phyloP scores from a whole-genome alignment of 2,888 invertebrate species.

The Volucella inflata region DNA sequence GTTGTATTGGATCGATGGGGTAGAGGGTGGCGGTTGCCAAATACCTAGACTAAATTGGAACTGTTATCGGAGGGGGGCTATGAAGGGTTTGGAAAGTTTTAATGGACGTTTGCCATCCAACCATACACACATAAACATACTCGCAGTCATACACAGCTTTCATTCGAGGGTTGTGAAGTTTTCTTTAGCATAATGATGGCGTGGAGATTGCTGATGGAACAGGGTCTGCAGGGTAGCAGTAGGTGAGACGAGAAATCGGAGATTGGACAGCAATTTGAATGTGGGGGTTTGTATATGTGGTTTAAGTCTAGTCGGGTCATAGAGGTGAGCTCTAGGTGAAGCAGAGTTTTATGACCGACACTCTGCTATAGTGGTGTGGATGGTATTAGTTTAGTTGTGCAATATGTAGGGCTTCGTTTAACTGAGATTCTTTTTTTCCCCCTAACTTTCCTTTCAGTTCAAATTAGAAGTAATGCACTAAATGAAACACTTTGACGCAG shows the following conservation, averaged over 20 bases:
- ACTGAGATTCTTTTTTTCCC: conserved; percentile 41
- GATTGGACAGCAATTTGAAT: conserved; percentile 62
- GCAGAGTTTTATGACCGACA: conserved; percentile 70
- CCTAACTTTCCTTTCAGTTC: neutral
- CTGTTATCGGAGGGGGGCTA: conserved; percentile 47
- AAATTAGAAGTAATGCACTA: conserved; percentile 4
- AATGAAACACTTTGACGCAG: too few species aligned
- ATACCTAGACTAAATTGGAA: conserved; percentile 10
- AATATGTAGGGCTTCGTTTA: conserved; percentile 57
- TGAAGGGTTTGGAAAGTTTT: conserved; percentile 71
- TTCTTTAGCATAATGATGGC: conserved; percentile 63
- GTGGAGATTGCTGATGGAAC: conserved; percentile 10
- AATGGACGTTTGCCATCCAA: conserved; percentile 74
- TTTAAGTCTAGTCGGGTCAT: conserved; percentile 60
- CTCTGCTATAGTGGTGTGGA: conserved; percentile 30
- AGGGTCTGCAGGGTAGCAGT: neutral
- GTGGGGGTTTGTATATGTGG: conserved; percentile 57
- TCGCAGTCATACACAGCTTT: conserved; percentile 14
- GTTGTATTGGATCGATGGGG: conserved; percentile 57
- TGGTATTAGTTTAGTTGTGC: conserved; percentile 49
- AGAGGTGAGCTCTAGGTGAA: conserved; percentile 61
- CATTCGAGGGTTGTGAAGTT: conserved; percentile 54
- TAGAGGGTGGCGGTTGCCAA: conserved; percentile 16
- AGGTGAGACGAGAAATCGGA: conserved; percentile 53
- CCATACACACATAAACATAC: conserved; percentile 2